phyloP scores from a whole-genome alignment of 2,797 vertebrate species.

The Odontamblyopus rebecca region DNA sequence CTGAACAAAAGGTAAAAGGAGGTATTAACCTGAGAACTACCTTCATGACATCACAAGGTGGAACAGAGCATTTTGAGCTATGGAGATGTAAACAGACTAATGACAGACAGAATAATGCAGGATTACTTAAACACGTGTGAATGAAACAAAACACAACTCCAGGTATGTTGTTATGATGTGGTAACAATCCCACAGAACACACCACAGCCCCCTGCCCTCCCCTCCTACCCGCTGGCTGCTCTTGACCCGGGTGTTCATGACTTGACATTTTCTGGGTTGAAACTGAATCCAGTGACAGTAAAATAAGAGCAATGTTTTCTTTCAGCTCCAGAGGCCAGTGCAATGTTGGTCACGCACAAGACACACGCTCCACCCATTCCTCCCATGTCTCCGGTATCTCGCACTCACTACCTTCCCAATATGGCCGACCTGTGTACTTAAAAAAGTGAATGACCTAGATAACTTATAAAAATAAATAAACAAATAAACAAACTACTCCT shows the following conservation, averaged over 20 bases:
- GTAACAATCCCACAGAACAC: background rate
- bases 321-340: conserved; percentile 32
- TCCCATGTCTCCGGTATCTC: conserved; percentile 35
- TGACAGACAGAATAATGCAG: too few species aligned
- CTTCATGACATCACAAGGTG: too few species aligned
- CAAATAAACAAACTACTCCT: too few species aligned
- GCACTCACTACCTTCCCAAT: conserved; percentile 18
- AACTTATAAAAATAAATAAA: too few species aligned
- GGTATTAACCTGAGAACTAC: too few species aligned
- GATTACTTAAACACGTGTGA: too few species aligned
- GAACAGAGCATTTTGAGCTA: too few species aligned
- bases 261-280: conserved; percentile 44
- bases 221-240: background rate
- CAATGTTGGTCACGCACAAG: conserved; percentile 26
- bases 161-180: too few species aligned
- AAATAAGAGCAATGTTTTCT: conserved; percentile 41
- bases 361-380: conserved; percentile 18
- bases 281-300: conserved; percentile 22
- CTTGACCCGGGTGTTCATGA: conserved; percentile 31
- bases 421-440: conserved; percentile 15
- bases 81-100: too few species aligned
- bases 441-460: too few species aligned
- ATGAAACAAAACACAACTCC: too few species aligned
- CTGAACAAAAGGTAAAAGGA: too few species aligned
- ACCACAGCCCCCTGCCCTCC: background rate